Evolutionary conservation across 2,888 invertebrate genomes (phyloP), one percentile per base, ranked within the genome.

Genomic region (Teleogryllus oceanicus): DNA sequence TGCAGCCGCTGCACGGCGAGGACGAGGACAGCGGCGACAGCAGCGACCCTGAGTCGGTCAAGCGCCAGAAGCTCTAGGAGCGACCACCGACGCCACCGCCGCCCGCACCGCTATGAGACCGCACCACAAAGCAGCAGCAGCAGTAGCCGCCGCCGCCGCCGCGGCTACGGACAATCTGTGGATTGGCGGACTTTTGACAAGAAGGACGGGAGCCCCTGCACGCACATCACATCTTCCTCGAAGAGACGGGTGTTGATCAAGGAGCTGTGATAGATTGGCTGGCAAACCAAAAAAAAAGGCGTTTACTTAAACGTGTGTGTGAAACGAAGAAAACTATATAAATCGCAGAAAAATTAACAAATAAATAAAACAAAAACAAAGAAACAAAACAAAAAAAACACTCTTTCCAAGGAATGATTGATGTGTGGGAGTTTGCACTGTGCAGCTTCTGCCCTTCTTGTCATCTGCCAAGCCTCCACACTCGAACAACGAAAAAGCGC

Each of bases 11-110:
- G 62, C 82, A 82, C 24, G 81, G 81, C 1, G 83, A 83, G 78
- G 82, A 82, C 24, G 82, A 82, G 2, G 83, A 83, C 79, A 81
- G 81, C 24, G 82, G 81, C 21, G 81, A 82, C 77, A 79, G 82
- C 80, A 80, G 80, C 20, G 83, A 83, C 79, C 79, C 80, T 16
- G 80, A 80, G 18, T 81, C 82, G n/a, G 81, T 82, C 79, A 82
- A 79, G 83, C 81, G 80, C 82, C 81, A 76, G 84, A 83, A 82
- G 83, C 84, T 84, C 81, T 85, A 79, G 85, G 78, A 79, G 75
- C 50, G 77, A 50, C 74, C 37, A 37, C 18, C 78, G 50, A 50
- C 78, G 49, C n/a, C n/a, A 24, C 24, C 13, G 18, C 37, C 12
- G 24, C 11, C 51, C 18, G 78, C 50, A 20, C 78, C n/a, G 20